Base-by-base conservation (phyloP, 2,888 invertebrate genomes). In the Athalia cordata region DNA sequence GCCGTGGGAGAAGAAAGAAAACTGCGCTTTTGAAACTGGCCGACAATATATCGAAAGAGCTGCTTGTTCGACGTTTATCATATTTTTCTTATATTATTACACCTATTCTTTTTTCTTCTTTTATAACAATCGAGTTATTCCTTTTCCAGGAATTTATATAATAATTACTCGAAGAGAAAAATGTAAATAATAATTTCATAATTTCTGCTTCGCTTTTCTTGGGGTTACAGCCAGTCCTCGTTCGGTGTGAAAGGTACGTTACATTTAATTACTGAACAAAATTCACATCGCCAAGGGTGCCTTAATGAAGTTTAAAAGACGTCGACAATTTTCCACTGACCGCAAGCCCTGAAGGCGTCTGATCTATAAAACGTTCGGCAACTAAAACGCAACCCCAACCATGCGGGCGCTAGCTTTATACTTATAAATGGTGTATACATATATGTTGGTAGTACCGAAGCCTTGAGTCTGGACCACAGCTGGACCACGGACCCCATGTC, bases 381-480 rank as follows among this genome's bases (percentile, higher is more conserved):
- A 8, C 9, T 55, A 55, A 11, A 55, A 55, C 8, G 55, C n/a
- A 55, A 55, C 55, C 29, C 29, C 29, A 29, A 29, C 29, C 29
- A 29, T 29, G 29, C 0, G 29, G 29, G 29, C 29, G 29, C 2
- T 29, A 29, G 29, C 29, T 29, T 29, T 29, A 29, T 29, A 29
- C 29, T 29, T 29, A 29, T 29, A 29, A 29, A 29, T 29, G 0
- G 29, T 29, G 29, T 29, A 29, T 55, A 55, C 55, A 11, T 55
- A 4, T n/a, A 9, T 55, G 55, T n/a, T 11, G 11, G 55, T 55
- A n/a, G n/a, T 70, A 4, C 45, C 47, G 13, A 87, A 87, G 85
- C 87, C 87, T 87, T 88, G 87, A 87, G 89, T 89, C 89, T 89
- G 85, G 87, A 89, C 89, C 89, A 83, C 89, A 88, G 84, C 75